Base-by-base conservation (phyloP, 2,797 vertebrate species). In the Odontamblyopus lacepedii region DNA sequence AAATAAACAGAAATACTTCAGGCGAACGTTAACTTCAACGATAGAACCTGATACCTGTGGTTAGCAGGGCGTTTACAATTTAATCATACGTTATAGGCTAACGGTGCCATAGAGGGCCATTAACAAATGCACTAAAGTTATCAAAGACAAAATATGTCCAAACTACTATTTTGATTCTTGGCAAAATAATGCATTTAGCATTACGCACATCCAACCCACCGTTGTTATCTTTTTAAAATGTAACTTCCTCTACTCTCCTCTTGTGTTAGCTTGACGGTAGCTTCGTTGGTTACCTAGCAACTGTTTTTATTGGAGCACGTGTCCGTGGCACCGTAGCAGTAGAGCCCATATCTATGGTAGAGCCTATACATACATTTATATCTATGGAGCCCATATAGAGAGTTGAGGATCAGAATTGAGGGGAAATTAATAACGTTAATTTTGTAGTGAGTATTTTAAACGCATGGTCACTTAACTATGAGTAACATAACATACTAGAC, bases 211-310 rank as follows among this genome's bases (percentile, higher is more conserved):
- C 32, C 11, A 38, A 63, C 30, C 30, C 18, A 62, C 61, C 61
- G n/a, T 29, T 62, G 53, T 19, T 53, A 53, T 53, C 19, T n/a
- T 56, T 26, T 35, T 26, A 4, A 56, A 12, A 7, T 9, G 2
- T 56, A 56, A 4, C 7, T 23, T 32, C 8, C 30, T 2, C 27
- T 56, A 3, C 57, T 60, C 57, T 18, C 27, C 2, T 27, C 16
- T 60, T 60, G 32, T 63, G 18, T 62, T 62, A 11, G 18, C 60
- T 19, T 62, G 6, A 11, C 18, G 32, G 38, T 35, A 38, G 61
- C 61, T 38, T 63, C 32, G 4, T 12, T 38, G 61, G 61, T 63
- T 63, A 32, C 61, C 32, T 63, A 38, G 61, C 19, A 63, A 63
- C 61, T 26, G n/a, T 12, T 26, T 26, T 57, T 26, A 26, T 27